Conservation (phyloP, 2,888 invertebrate species). For the Limnephilus marmoratus region DNA sequence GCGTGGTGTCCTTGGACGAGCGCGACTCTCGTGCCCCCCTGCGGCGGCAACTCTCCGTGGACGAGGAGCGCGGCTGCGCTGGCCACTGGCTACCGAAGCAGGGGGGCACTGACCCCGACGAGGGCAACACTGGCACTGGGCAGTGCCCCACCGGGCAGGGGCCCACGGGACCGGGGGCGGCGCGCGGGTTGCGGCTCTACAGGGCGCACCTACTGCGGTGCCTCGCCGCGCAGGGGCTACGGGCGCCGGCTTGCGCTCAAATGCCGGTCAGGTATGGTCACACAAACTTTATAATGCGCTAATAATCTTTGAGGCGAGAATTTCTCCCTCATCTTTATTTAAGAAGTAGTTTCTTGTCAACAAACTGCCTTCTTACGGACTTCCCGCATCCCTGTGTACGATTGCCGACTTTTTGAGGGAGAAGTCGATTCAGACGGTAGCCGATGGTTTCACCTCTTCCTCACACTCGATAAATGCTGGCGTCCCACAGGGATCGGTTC, state of each 20-base stretch:
- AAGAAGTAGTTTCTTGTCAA: too few relatives aligned
- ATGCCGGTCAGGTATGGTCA: slow-evolving; percentile 12
- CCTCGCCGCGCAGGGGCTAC: slow-evolving; percentile 32
- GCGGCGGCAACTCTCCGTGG: slow-evolving; percentile 74
- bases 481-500: too few relatives aligned
- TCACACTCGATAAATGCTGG: too few relatives aligned
- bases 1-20: slow-evolving; percentile 74
- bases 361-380: too few relatives aligned
- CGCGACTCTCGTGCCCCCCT: slow-evolving; percentile 74
- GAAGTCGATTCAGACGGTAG: too few relatives aligned
- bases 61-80: slow-evolving; percentile 76
- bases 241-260: slow-evolving; percentile 45
- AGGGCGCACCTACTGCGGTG: slow-evolving; percentile 49
- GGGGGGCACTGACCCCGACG: slow-evolving; percentile 53
- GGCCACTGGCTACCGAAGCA: slow-evolving; percentile 72
- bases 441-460: too few relatives aligned
- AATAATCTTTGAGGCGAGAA: too few relatives aligned
- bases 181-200: slow-evolving; percentile 44
- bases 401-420: too few relatives aligned
- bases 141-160: slow-evolving; percentile 71
- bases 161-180: slow-evolving; percentile 53
- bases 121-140: slow-evolving; percentile 67
- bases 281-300: neutral
- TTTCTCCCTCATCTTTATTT: too few relatives aligned
- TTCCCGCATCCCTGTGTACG: too few relatives aligned